Evolutionary conservation across 2,113 vertebrate genomes (phyloP), one percentile per base, ranked within the genome.

Genomic region (Oxyruncus cristatus): DNA sequence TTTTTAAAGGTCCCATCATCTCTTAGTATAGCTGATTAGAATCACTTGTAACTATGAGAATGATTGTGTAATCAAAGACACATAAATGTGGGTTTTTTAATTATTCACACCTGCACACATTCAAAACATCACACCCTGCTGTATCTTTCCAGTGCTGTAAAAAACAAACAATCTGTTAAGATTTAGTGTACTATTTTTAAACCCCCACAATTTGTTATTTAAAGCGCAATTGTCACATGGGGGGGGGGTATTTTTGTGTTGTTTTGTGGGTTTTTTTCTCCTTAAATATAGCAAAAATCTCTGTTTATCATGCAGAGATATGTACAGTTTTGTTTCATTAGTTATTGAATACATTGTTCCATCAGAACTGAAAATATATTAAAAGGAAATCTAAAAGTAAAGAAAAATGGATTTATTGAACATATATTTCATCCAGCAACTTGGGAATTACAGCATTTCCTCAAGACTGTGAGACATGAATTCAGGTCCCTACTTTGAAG

Each of bases 41-140:
- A 97, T 93, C 90, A 97, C 78, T 97, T 95, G 62, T 82, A 96
- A 82, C 78, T 92, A 71, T 84, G 73, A 97, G 89, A 94, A 86
- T 27, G 80, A 91, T 97, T 67, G 50, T 88, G 90, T 93, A 98
- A 98, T 98, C 97, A 98, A 95, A 98, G 66, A 68, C 70, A 95
- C 72, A 91, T 91, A 94, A 96, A 93, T 95, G 46, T 55, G 59
- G 59, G 3, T 59, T 77, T 97, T 97, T 94, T 96, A 98, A 98
- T 97, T 97, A 97, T 94, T 96, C 92, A 94, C 95, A 98, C 97
- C 97, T 98, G 97, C 94, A 97, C 94, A 94, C 80, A 96, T 95
- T 96, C 61, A 71, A 94, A 94, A 75, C 77, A 66, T 81, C 91
- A 97, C 83, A 96, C 89, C 41, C 82, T 71, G 39, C 56, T 91